Conservation (phyloP, 2,888 invertebrate species). For the Trypoxylon attenuatum region DNA sequence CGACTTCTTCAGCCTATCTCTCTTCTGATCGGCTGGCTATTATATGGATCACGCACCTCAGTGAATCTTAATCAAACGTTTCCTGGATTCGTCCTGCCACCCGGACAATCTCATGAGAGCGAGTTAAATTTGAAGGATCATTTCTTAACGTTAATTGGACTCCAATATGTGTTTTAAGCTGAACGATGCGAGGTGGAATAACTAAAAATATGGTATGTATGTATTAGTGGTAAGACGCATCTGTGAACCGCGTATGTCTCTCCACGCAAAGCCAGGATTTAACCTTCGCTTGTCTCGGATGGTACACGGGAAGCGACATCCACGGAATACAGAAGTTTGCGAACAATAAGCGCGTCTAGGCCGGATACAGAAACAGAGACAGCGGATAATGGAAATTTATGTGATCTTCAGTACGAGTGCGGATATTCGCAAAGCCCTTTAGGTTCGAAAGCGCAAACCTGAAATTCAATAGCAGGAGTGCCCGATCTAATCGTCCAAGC, state of each 20-base stretch:
- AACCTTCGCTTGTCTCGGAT: too few species aligned
- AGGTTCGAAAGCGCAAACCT: conserved; percentile 22
- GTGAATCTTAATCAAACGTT: conserved; percentile 25
- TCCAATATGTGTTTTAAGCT: too few species aligned
- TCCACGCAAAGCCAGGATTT: too few species aligned
- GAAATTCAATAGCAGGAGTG: conserved; percentile 52
- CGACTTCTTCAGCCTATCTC: not conserved
- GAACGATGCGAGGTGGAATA: too few species aligned
- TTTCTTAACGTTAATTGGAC: too few species aligned
- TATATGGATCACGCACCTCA: conserved; percentile 25
- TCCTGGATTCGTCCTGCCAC: not conserved
- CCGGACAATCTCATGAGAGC: too few species aligned
- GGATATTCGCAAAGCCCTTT: conserved; percentile 6
- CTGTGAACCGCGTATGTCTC: too few species aligned
- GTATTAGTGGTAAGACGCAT: too few species aligned
- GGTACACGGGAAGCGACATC: too few species aligned
- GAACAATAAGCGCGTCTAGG: conserved; percentile 57
- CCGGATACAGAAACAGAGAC: conserved; percentile 48
- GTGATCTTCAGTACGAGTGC: conserved; percentile 28
- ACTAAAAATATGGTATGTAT: too few species aligned
- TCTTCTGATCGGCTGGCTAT: not conserved
- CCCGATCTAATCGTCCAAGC: conserved; percentile 45
- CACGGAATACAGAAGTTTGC: not conserved
- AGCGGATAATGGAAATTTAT: conserved; percentile 63
- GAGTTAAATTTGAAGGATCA: too few species aligned